Percentiles rank a stretch among this genome's conserved stretches.
Evolutionary conservation across 2,113 vertebrate species (phyloP).

Genomic region (Poicephalus meyeri): DNA sequence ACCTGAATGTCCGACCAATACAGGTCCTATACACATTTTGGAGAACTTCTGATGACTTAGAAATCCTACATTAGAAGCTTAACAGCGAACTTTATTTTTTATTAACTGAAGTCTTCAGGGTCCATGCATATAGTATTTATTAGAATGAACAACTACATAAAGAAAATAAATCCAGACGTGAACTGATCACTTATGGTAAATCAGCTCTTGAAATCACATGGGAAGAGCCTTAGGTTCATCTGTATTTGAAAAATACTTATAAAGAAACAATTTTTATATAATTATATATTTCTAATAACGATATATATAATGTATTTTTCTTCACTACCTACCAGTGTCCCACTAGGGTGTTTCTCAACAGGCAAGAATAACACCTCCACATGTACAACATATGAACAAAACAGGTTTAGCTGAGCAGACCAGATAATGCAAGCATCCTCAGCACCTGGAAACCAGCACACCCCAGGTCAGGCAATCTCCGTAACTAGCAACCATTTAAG

Average conservation of each 20-base stretch:
- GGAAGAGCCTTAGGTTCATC: neutral
- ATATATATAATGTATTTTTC: neutral
- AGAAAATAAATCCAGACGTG: neutral
- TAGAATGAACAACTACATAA: neutral
- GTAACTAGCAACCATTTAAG: neutral
- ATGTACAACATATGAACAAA: rapidly evolving
- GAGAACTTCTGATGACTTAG: neutral
- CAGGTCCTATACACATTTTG: neutral
- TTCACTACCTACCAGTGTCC: neutral
- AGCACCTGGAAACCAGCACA: neutral
- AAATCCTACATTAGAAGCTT: rapidly evolving
- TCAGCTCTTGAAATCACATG: neutral
- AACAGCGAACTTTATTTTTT: neutral
- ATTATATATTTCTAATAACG: neutral
- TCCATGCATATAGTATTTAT: rapidly evolving
- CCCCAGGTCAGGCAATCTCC: neutral
- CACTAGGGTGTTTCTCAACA: neutral
- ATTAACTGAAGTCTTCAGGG: neutral
- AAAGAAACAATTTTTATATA: neutral
- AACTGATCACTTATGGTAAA: neutral
- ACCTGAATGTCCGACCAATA: neutral
- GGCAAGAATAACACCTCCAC: neutral
- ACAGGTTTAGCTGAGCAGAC: neutral
- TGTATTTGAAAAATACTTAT: neutral
- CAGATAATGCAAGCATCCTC: neutral